Evolutionary conservation across 2,797 vertebrate genomes (phyloP).

Genomic region (Pampus argenteus): DNA sequence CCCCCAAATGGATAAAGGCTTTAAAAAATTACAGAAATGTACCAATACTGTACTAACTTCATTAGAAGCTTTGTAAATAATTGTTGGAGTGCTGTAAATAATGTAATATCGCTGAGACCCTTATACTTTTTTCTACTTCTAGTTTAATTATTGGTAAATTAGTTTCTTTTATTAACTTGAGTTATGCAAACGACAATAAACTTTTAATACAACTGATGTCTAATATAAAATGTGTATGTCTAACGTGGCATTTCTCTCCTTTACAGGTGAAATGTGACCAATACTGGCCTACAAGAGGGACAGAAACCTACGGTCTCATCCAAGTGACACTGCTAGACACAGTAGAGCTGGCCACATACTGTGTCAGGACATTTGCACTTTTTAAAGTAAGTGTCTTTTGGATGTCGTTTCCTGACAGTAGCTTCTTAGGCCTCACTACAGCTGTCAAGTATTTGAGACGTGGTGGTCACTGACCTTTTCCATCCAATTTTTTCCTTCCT

Average conservation of each 20-base stretch:
- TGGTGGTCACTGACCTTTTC: conserved; percentile 25
- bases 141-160: too few relatives aligned
- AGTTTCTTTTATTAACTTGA: too few relatives aligned
- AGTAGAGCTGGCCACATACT: conserved; percentile 96
- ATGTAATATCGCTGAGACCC: too few relatives aligned
- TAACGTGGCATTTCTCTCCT: conserved; percentile 28
- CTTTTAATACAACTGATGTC: too few relatives aligned
- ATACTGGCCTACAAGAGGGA: conserved; percentile 97
- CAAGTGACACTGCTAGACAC: conserved; percentile 97
- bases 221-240: not conserved
- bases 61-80: too few relatives aligned
- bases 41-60: not conserved
- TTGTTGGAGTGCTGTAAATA: too few relatives aligned
- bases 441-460: not conserved
- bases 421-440: not conserved
- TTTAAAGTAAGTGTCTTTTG: conserved; percentile 90
- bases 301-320: conserved; percentile 96
- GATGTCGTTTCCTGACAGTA: not conserved
- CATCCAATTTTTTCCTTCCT: too few relatives aligned
- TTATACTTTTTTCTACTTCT: too few relatives aligned
- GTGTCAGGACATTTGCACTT: conserved; percentile 97
- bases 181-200: too few relatives aligned
- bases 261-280: conserved; percentile 98
- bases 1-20: not conserved
- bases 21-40: not conserved